Conservation (phyloP, 2,797 vertebrate species). For the Leptodactylus fallax region DNA sequence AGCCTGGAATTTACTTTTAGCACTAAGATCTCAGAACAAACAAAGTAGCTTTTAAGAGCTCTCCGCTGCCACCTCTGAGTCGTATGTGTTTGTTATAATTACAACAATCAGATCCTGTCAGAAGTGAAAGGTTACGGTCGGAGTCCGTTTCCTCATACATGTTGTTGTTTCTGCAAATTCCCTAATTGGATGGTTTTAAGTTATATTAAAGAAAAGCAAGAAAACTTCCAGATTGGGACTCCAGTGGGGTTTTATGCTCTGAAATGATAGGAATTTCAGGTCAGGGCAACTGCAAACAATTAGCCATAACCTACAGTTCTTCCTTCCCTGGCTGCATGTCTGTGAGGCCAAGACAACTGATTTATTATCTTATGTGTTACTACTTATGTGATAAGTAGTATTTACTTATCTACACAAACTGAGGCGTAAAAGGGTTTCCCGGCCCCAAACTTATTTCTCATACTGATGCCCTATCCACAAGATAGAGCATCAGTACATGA, state of each 20-base stretch:
- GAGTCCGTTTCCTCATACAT: constrained; percentile 22
- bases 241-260: not conserved
- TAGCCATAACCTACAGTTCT: constrained; percentile 32
- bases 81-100: constrained; percentile 43
- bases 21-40: not conserved
- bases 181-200: constrained; percentile 38
- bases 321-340: not conserved
- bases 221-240: not conserved
- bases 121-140: constrained; percentile 6
- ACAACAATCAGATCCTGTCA: constrained; percentile 39
- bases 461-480: no score
- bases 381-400: not conserved
- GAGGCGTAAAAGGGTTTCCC: not conserved
- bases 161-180: constrained; percentile 48
- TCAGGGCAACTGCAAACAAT: constrained; percentile 42
- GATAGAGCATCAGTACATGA: no score
- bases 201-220: constrained; percentile 33
- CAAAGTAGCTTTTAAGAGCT: constrained; percentile 37
- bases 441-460: no score
- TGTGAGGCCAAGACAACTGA: not conserved
- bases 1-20: constrained; percentile 4
- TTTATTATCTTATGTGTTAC: constrained; percentile 27
- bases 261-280: constrained; percentile 32
- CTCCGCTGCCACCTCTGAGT: constrained; percentile 13
- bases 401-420: not conserved